Base-by-base conservation (phyloP, 2,113 vertebrate genomes). In the Coturnix japonica region DNA sequence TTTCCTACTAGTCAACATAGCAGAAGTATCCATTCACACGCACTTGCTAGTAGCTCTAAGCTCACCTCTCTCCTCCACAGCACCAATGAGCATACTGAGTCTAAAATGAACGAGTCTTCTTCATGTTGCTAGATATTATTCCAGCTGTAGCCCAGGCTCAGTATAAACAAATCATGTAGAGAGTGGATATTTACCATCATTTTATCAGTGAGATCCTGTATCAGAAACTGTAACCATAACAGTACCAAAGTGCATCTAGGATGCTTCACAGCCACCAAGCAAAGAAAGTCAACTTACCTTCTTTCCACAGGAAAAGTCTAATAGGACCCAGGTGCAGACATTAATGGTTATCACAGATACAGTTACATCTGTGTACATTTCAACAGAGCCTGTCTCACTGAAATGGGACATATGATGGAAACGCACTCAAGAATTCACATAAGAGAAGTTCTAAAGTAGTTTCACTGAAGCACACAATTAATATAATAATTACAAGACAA, bases 1-100 rank as follows among this genome's bases (percentile, higher is more conserved):
- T 74, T 66, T 46, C 23, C 54, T 56, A 9, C 19, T 59, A 81
- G 6, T 11, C 28, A 46, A 43, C 5, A 9, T 33, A 89, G 63
- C 0, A 0, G 22, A 66, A 59, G 8, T 2, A 20, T 41, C 12
- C 30, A 8, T 46, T 73, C 16, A 54, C 28, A 31, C 9, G 54
- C 7, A 4, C 31, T 0, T 0, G 0, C 4, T 30, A 26, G 41
- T 6, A 19, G 53, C 33, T 81, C 64, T 77, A 35, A 44, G 35
- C 46, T 67, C 35, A n/a, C 13, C 26, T 37, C 33, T 67, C 31
- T 61, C 33, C 18, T 37, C 19, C 23, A 30, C 26, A 18, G 41
- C 35, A 67, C 25, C 13, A 33, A 16, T 17, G 41, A 73, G 53
- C n/a, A 37, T 12, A 26, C 17, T 15, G 46, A 91, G 72, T 8